A percentile compares a stretch with the other conserved stretches of the same genome.
Conservation (phyloP, 1,140 invertebrate species). For the Drosophila pseudoananassae region DNA sequence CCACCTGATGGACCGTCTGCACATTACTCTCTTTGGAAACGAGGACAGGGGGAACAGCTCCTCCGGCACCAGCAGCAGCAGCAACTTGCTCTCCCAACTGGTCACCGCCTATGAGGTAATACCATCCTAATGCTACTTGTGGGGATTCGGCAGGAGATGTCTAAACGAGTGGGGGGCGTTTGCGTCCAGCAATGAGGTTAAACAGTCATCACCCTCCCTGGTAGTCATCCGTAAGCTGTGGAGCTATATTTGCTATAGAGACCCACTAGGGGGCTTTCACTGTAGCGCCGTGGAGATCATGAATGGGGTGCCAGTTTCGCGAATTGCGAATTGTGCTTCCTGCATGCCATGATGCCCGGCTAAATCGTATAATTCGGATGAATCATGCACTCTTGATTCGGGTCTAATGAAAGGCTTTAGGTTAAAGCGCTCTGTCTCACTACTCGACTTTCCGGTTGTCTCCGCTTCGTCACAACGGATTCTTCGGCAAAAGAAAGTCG, state of each 20-base stretch:
- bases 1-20: conserved; percentile 88
- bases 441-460: conserved; percentile 54
- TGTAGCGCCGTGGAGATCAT: conserved; percentile 12
- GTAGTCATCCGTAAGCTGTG: too few relatives aligned
- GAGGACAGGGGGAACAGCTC: conserved; percentile 54
- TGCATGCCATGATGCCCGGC: conserved; percentile 16
- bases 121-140: background rate
- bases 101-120: conserved; percentile 73
- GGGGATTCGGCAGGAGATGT: too few relatives aligned
- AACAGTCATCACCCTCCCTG: too few relatives aligned
- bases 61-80: conserved; percentile 40
- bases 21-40: conserved; percentile 84
- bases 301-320: conserved; percentile 40
- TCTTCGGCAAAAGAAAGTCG: conserved; percentile 42
- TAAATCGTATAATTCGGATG: conserved; percentile 8
- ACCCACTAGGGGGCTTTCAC: background rate
- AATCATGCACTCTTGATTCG: conserved; percentile 24
- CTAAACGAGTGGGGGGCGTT: too few relatives aligned
- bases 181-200: too few relatives aligned
- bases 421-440: too few relatives aligned
- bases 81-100: conserved; percentile 66
- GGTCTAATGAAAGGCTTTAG: conserved; percentile 25
- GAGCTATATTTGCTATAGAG: background rate
- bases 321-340: conserved; percentile 34
- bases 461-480: conserved; percentile 16